These are phyloP conservation scores for Lycocerus yunnanus DNA, from an alignment of 2,888 invertebrate species.

Conservation along the genomic window DNA sequence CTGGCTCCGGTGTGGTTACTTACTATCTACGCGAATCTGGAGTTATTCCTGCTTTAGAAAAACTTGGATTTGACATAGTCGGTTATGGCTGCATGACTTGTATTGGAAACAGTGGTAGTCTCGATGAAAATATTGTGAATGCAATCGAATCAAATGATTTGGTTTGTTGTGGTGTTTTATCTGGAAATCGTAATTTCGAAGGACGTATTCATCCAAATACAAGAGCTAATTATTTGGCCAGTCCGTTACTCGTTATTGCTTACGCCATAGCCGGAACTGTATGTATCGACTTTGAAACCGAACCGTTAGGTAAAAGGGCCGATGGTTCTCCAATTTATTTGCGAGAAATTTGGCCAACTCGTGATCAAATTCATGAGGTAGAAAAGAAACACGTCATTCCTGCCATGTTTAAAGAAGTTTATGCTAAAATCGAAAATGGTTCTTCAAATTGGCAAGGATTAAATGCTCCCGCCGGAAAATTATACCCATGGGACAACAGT, in stretches of 20 bases:
- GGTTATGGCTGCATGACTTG: conserved; percentile 99
- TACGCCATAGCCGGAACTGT: conserved; percentile 96
- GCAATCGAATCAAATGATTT: conserved; percentile 93
- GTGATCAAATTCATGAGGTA: conserved; percentile 86
- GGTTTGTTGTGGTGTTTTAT: conserved; percentile 94
- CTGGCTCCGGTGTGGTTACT: conserved; percentile 59
- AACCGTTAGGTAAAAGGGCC: conserved; percentile 70
- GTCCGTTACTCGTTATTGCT: conserved; percentile 95
- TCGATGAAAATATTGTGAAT: conserved; percentile 88
- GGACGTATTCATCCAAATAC: conserved; percentile 97
- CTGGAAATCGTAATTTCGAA: conserved; percentile 98
- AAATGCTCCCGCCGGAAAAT: conserved; percentile 74
- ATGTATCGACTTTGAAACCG: conserved; percentile 90
- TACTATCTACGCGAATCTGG: conserved; percentile 77
- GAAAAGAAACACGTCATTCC: conserved; percentile 91
- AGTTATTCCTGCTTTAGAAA: conserved; percentile 82
- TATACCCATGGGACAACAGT: conserved; percentile 88
- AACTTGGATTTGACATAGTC: conserved; percentile 91
- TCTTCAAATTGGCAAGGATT: conserved; percentile 85
- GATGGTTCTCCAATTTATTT: conserved; percentile 83
- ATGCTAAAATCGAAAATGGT: conserved; percentile 82
- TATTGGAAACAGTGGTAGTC: conserved; percentile 96
- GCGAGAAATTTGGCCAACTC: conserved; percentile 93
- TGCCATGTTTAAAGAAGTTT: conserved; percentile 94
- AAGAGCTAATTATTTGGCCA: conserved; percentile 95